Evolutionary conservation across 37 sponge, comb jelly and placozoan genomes (phyloP), one percentile per base, ranked within the genome.

Genomic region (Crambe crambe): DNA sequence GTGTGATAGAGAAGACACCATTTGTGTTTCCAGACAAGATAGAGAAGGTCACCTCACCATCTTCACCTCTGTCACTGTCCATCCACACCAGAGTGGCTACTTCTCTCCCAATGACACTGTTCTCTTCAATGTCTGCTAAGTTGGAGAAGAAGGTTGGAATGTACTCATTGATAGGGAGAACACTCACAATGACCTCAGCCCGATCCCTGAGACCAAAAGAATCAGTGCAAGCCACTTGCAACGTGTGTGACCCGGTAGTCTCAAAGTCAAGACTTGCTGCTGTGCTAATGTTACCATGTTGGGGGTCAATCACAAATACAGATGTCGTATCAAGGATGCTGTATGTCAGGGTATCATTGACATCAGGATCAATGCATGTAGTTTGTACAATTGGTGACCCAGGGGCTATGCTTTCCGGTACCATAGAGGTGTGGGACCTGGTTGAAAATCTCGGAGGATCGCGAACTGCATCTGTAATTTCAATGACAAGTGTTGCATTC

Each of bases 1-100:
- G 15, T 4, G 67, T 83, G 31, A 76, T 65, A 4, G 15, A 6
- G 6, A 84, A 62, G 0, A 10, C 66, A 42, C 47, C 38, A 8
- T 73, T 40, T 26, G 20, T 2, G 22, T 74, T 51, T 29, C 66
- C 81, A 27, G 66, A 3, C 15, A 39, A 40, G 21, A 88, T 83
- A 5, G 20, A 23, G 42, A 84, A 87, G 17, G 20, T 40, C 54
- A 91, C 80, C 57, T 73, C 54, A 23, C 92, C 92, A 76, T 91
- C 92, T 9, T 32, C 60, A 0, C 92, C 92, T n/a, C 38, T 60
- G 47, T 91, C 92, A 9, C 27, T 22, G 42, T 90, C 91, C 17
- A 32, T 57, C 44, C 66, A 80, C 43, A 63, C 43, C 47, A 86
- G n/a, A 31, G 42, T 44, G 9, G 76, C 54, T 2, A 86, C 75